Percentiles rank a stretch among this genome's conserved stretches.
Evolutionary conservation across 2,888 invertebrate species (phyloP).

Genomic region (Pollenia amentaria): DNA sequence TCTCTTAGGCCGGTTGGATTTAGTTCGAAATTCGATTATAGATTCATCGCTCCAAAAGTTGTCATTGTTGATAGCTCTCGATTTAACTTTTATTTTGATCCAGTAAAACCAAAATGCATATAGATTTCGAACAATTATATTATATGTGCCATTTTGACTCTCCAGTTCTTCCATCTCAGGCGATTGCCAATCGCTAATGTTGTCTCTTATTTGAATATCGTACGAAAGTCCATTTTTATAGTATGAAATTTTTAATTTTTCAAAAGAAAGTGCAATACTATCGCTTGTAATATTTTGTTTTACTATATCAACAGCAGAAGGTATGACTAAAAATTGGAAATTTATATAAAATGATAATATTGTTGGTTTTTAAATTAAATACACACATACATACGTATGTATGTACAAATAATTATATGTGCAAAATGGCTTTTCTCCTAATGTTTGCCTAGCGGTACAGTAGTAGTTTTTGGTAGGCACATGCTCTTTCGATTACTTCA

Average conservation of each 20-base stretch:
- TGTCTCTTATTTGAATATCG: slow-evolving; percentile 74
- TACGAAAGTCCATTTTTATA: slow-evolving; percentile 75
- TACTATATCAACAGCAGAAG: slow-evolving; percentile 75
- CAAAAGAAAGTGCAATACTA: slow-evolving; percentile 76
- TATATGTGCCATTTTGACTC: slow-evolving; percentile 79
- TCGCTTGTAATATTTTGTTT: slow-evolving; percentile 74
- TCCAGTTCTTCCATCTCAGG: slow-evolving; percentile 85
- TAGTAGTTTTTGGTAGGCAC: no score
- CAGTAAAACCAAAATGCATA: slow-evolving; percentile 64
- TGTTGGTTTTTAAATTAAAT: no score
- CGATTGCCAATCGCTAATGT: slow-evolving; percentile 85
- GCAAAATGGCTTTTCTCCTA: no score
- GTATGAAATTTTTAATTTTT: slow-evolving; percentile 71
- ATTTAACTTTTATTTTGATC: slow-evolving; percentile 88
- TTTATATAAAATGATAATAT: no score
- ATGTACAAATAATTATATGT: no score
- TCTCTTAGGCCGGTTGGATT: slow-evolving; percentile 85
- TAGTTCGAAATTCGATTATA: slow-evolving; percentile 87
- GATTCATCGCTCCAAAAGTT: slow-evolving; percentile 89
- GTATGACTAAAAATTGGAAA: slow-evolving; percentile 75
- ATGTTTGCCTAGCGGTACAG: no score
- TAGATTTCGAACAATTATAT: slow-evolving; percentile 49
- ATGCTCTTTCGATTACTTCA: no score
- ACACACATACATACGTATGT: no score
- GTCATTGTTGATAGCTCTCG: slow-evolving; percentile 85